Conservation (phyloP, 1,140 invertebrate genomes). For the Saxidomus purpurata region DNA sequence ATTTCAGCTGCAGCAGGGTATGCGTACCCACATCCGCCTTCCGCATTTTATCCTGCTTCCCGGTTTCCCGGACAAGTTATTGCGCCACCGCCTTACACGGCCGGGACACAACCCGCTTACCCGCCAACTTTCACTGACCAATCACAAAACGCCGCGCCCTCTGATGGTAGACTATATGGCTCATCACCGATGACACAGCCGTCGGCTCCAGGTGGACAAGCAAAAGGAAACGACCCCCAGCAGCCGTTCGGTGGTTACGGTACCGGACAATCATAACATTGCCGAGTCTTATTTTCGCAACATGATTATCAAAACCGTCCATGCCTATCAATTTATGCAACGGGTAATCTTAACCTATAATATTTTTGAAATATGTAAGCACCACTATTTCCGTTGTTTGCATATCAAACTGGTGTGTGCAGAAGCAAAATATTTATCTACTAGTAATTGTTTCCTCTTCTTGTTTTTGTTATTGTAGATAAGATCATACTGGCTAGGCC, state of each 20-base stretch:
- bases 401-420: too few relatives aligned
- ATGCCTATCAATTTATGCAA: too few relatives aligned
- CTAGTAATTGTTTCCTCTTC: too few relatives aligned
- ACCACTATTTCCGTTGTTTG: too few relatives aligned
- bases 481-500: too few relatives aligned
- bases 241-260: conserved; percentile 25
- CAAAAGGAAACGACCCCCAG: neutral
- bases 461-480: too few relatives aligned
- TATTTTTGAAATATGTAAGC: too few relatives aligned
- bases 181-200: neutral
- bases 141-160: neutral
- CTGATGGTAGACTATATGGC: neutral
- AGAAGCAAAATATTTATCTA: too few relatives aligned
- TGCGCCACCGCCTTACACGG: conserved; percentile 40
- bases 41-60: conserved; percentile 1
- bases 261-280: conserved; percentile 1
- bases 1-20: neutral
- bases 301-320: too few relatives aligned
- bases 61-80: neutral
- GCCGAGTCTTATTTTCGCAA: neutral
- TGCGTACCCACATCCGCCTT: conserved; percentile 11
- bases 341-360: too few relatives aligned
- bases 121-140: neutral
- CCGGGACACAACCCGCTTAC: conserved; percentile 24
- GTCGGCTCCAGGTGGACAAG: neutral